Conservation (phyloP, 2,888 invertebrate genomes). For the Tipula unca region DNA sequence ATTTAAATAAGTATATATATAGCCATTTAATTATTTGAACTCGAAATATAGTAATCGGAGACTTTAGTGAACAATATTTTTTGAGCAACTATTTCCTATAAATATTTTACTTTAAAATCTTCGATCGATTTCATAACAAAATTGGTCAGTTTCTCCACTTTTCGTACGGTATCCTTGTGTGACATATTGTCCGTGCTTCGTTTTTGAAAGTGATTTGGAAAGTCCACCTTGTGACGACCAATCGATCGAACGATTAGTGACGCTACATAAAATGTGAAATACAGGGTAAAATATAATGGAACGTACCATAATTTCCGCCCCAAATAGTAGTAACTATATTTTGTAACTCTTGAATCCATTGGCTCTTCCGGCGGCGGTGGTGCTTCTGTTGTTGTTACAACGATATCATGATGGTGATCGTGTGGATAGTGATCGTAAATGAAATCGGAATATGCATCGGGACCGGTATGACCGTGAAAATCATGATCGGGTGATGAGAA, state of each 20-base stretch:
- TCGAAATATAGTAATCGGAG: neutral
- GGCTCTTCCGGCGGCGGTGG: constrained; percentile 33
- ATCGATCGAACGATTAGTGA: constrained; percentile 58
- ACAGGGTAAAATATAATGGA: constrained; percentile 61
- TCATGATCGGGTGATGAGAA: neutral
- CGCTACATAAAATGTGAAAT: constrained; percentile 51
- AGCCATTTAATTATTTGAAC: neutral
- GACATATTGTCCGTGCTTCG: constrained; percentile 30
- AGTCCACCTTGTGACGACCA: constrained; percentile 52
- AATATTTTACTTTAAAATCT: constrained; percentile 35
- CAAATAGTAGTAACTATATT: constrained; percentile 60
- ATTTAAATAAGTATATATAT: neutral
- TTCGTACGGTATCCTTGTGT: constrained; percentile 31
- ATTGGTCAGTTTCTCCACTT: constrained; percentile 37
- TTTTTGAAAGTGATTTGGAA: constrained; percentile 39
- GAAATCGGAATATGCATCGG: constrained; percentile 31
- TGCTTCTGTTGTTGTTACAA: constrained; percentile 33
- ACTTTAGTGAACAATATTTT: constrained; percentile 10
- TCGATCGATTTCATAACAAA: constrained; percentile 38
- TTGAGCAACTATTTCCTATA: constrained; percentile 16
- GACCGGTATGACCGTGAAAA: constrained; percentile 25
- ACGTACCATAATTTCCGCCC: constrained; percentile 63
- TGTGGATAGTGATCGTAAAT: constrained; percentile 30
- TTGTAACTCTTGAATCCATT: constrained; percentile 43
- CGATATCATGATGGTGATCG: constrained; percentile 27